Base-by-base conservation (phyloP, 2,113 vertebrate genomes). In the Sturnus vulgaris region DNA sequence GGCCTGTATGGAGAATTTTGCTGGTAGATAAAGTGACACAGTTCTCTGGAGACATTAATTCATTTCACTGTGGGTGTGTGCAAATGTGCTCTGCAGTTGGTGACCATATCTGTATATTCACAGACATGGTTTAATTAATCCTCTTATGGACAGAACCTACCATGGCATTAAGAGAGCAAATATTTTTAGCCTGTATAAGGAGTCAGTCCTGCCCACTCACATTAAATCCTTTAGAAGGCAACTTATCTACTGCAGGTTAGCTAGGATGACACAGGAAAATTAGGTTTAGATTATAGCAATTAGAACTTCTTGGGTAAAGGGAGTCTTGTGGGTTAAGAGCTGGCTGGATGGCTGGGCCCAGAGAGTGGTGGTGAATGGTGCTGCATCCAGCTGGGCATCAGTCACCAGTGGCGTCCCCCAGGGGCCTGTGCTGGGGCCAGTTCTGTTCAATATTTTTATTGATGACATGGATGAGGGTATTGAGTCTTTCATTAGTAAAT, bases 71-170 rank as follows among this genome's bases (percentile, higher is more conserved):
- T 37, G n/a, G 40, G 42, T 55, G 61, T 86, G 75, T 72, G 46
- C 5, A 2, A 44, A 56, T n/a, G 35, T 59, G 47, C 70, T 95
- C 78, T 90, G 73, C 1, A 0, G 90, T 61, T 84, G 81, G 73
- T 92, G 66, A 53, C 78, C 75, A 42, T 91, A 94, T 93, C 93
- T 77, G 44, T 85, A 44, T 85, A 73, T 87, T 95, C 92, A 80
- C 91, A 95, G 95, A 6, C 70, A 84, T 73, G 82, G 59, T 77
- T 95, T 95, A 88, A 95, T 95, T 93, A 95, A 95, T 95, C 91
- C 91, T 94, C 78, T 95, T 92, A 92, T 9, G n/a, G 63, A 85
- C 46, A 80, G 89, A 95, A 82, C 27, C 39, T 77, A 89, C 70
- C 42, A 65, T 77, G 75, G 75, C 70, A 95, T 94, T 95, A 94